Percentiles rank a stretch among this genome's conserved stretches.
phyloP scores from a whole-genome alignment of 1,140 invertebrate species.

The Tetragonula clypearis region DNA sequence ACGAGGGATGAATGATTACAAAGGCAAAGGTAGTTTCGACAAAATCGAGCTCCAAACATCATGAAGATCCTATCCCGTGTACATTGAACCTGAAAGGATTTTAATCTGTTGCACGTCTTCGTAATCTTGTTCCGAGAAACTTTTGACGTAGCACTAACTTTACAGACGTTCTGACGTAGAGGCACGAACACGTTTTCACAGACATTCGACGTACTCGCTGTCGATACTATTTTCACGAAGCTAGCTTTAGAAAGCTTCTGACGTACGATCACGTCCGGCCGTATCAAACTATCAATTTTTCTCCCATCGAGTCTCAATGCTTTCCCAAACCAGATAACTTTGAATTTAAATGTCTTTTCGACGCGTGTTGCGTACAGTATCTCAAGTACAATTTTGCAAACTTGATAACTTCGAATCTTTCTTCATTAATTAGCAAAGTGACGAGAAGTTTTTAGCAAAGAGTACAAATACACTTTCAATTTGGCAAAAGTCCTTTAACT shows the following conservation, averaged over 20 bases:
- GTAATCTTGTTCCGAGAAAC: slow-evolving; percentile 14
- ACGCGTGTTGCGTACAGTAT: too few relatives aligned
- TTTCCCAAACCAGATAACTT: too few relatives aligned
- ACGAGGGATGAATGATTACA: neutral
- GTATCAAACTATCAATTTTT: neutral
- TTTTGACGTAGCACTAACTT: slow-evolving; percentile 19
- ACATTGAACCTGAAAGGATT: slow-evolving; percentile 18
- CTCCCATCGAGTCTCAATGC: too few relatives aligned
- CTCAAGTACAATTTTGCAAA: too few relatives aligned
- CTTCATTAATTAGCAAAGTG: too few relatives aligned
- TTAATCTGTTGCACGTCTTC: neutral
- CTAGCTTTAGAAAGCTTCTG: neutral
- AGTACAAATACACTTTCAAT: too few relatives aligned
- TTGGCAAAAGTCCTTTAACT: too few relatives aligned
- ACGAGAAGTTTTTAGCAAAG: too few relatives aligned
- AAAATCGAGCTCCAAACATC: neutral
- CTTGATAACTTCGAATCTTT: too few relatives aligned
- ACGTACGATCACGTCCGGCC: neutral
- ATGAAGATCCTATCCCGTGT: neutral
- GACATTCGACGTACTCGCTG: neutral
- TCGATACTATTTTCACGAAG: slow-evolving; percentile 5
- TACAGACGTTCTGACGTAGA: slow-evolving; percentile 10
- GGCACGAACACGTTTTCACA: neutral
- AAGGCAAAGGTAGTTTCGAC: neutral
- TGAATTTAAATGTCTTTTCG: neutral